Percentiles rank a stretch among this genome's conserved stretches.
These are phyloP conservation scores for Smittia sp. DNA, from an alignment of 2,888 invertebrate genomes.

Conservation along the genomic window DNA sequence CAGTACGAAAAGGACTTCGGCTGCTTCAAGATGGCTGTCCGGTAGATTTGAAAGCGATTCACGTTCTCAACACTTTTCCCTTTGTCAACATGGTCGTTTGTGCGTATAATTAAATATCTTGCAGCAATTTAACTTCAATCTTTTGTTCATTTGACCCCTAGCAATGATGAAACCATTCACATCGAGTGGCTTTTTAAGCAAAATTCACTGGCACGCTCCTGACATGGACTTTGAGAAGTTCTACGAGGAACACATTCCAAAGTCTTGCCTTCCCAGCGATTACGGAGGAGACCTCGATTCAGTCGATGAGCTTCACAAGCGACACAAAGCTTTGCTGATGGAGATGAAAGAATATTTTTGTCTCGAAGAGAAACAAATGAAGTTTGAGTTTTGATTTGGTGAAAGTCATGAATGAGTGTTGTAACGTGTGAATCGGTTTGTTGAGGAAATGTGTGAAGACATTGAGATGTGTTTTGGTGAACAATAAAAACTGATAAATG, in stretches of 20 bases:
- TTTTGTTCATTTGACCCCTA: not conserved
- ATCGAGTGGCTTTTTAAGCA: not conserved
- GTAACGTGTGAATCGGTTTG: no score
- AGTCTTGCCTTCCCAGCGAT: slow-evolving; percentile 60
- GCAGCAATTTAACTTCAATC: no score
- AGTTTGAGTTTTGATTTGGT: slow-evolving; percentile 10
- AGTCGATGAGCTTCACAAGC: slow-evolving; percentile 42
- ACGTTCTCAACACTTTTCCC: slow-evolving; percentile 62
- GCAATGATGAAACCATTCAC: slow-evolving; percentile 24
- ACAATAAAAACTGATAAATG: no score
- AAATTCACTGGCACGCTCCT: slow-evolving; percentile 61
- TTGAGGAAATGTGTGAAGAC: no score
- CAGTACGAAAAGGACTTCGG: slow-evolving; percentile 62
- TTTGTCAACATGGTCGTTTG: slow-evolving; percentile 5
- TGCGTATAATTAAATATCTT: not conserved
- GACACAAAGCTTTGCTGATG: slow-evolving; percentile 42
- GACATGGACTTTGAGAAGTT: slow-evolving; percentile 58
- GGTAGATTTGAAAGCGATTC: slow-evolving; percentile 63
- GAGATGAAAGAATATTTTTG: slow-evolving; percentile 43
- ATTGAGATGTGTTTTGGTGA: no score
- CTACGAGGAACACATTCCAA: slow-evolving; percentile 58
- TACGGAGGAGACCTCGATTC: slow-evolving; percentile 59
- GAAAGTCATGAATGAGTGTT: no score
- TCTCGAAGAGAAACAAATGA: slow-evolving; percentile 41
- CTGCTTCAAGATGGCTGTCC: slow-evolving; percentile 70